Evolutionary conservation across 2,113 vertebrate genomes (phyloP).

Genomic region (Chroicocephalus ridibundus): DNA sequence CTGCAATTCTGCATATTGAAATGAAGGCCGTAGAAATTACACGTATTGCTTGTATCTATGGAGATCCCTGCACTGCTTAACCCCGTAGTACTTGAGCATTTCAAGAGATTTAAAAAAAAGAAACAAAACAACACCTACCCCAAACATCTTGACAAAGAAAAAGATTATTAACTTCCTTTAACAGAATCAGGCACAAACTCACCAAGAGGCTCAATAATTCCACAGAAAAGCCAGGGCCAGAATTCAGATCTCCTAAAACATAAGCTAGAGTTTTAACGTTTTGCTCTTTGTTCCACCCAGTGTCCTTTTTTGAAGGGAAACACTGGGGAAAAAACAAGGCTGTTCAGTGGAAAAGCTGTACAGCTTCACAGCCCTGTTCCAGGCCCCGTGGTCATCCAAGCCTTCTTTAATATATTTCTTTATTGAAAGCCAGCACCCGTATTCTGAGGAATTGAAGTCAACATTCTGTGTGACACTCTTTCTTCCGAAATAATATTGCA

Average conservation of each 20-base stretch:
- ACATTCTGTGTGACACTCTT: background rate
- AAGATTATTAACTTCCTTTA: background rate
- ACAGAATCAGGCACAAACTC: background rate
- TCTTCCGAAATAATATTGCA: background rate
- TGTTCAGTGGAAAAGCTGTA: background rate
- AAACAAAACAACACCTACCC: background rate
- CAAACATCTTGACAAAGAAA: background rate
- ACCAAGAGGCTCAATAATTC: background rate
- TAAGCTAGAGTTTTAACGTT: fast-evolving
- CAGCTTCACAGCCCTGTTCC: background rate
- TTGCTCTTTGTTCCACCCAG: background rate
- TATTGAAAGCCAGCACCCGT: background rate
- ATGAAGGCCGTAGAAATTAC: background rate
- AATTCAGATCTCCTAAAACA: background rate
- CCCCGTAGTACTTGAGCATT: background rate
- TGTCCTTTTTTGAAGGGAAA: background rate
- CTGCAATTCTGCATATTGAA: background rate
- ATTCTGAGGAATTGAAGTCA: background rate
- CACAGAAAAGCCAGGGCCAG: background rate
- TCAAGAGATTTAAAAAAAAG: background rate
- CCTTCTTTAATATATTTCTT: background rate
- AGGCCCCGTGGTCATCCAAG: background rate
- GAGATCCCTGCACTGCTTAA: background rate
- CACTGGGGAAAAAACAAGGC: background rate
- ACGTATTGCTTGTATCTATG: background rate